Evolutionary conservation across 2,888 invertebrate genomes (phyloP).

Genomic region (Leptopilina drosophilae): DNA sequence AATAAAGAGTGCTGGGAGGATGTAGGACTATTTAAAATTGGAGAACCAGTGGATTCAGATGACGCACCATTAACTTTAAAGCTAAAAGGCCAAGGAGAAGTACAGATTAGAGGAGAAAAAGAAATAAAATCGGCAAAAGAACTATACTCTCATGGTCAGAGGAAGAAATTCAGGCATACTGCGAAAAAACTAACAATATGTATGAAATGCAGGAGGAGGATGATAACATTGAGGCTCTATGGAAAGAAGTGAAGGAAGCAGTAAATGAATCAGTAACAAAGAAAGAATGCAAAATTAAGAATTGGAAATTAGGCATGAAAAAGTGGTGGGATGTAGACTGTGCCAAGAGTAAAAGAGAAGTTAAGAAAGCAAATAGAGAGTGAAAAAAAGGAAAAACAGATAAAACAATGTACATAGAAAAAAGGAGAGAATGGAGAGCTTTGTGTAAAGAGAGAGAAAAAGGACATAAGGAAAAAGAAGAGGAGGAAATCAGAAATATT

Average conservation of each 20-base stretch:
- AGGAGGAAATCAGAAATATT: no score
- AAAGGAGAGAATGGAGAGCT: conserved; percentile 37
- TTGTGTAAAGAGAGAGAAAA: conserved; percentile 39
- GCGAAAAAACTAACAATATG: conserved; percentile 2
- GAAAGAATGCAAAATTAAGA: conserved; percentile 35
- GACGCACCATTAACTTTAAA: conserved; percentile 46
- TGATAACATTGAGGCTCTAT: conserved; percentile 31
- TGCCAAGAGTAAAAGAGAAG: background rate
- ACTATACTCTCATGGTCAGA: conserved; percentile 23
- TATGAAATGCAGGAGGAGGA: conserved; percentile 21
- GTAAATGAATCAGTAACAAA: conserved; percentile 27
- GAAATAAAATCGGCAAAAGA: conserved; percentile 22
- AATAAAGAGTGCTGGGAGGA: conserved; percentile 35
- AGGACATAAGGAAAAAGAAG: no score
- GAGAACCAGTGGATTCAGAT: conserved; percentile 49
- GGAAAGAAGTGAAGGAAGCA: conserved; percentile 29
- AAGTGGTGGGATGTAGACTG: conserved; percentile 47
- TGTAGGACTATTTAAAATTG: conserved; percentile 45
- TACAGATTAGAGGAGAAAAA: conserved; percentile 4
- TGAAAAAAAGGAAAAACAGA: conserved; percentile 32
- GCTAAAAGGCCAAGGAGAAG: conserved; percentile 26
- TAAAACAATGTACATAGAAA: conserved; percentile 13
- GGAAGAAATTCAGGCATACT: conserved; percentile 29
- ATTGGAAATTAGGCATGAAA: background rate
- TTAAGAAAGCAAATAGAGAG: background rate